Evolutionary conservation across 2,888 invertebrate species (phyloP).

Genomic region (Orthonevra nobilis): DNA sequence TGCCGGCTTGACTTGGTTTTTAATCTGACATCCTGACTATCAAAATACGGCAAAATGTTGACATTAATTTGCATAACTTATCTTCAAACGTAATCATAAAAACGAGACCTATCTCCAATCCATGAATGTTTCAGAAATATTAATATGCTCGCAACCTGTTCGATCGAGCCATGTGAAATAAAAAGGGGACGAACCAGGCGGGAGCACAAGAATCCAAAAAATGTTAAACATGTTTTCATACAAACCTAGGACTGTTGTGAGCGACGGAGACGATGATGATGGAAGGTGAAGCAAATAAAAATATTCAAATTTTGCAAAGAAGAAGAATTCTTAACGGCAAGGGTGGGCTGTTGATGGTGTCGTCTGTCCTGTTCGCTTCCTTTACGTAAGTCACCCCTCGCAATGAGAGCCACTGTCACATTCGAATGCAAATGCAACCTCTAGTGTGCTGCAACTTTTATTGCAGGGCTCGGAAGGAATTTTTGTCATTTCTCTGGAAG

Average conservation of each 20-base stretch:
- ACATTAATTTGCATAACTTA: too few relatives aligned
- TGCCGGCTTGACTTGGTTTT: too few relatives aligned
- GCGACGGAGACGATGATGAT: constrained; percentile 7
- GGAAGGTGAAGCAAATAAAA: constrained; percentile 16
- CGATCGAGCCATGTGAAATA: constrained; percentile 36
- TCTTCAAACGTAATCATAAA: too few relatives aligned
- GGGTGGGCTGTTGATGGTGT: constrained; percentile 57
- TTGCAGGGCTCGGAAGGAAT: constrained; percentile 13
- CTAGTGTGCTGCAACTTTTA: constrained; percentile 34
- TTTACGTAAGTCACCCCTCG: constrained; percentile 26
- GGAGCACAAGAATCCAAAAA: constrained; percentile 34
- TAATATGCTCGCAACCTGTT: constrained; percentile 67
- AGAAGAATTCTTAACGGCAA: constrained; percentile 41
- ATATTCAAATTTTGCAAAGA: constrained; percentile 14
- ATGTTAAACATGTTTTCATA: constrained; percentile 61
- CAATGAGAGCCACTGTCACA: constrained; percentile 30
- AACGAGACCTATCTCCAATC: too few relatives aligned
- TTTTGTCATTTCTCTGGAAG: constrained; percentile 21
- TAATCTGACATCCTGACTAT: too few relatives aligned
- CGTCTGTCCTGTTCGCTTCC: constrained; percentile 45
- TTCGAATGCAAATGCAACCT: constrained; percentile 60
- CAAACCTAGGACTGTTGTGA: constrained; percentile 20
- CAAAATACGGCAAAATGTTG: too few relatives aligned
- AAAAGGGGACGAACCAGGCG: constrained; percentile 6
- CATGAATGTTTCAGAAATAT: constrained; percentile 59